These are phyloP conservation scores for Ctenomys sociabilis DNA, from an alignment of 2,113 vertebrate species.

Conservation along the genomic window DNA sequence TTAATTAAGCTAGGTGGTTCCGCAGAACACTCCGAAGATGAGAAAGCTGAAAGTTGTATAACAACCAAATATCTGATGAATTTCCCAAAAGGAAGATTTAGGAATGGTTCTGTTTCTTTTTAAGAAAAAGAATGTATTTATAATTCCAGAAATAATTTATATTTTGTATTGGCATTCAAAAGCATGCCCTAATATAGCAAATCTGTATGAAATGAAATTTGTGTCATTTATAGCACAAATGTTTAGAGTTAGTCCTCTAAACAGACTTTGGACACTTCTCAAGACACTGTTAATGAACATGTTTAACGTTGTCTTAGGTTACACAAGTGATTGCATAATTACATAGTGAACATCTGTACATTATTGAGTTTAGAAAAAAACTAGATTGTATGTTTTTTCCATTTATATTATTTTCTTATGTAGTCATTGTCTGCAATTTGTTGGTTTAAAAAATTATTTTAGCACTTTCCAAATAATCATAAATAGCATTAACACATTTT, in stretches of 20 bases:
- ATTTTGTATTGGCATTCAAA: background rate
- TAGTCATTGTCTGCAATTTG: background rate
- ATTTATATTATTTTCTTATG: background rate
- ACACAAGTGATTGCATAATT: background rate
- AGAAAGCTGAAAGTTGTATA: background rate
- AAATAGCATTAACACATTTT: background rate
- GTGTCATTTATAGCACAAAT: background rate
- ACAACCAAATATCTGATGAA: background rate
- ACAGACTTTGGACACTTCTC: background rate
- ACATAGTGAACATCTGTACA: background rate
- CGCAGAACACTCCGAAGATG: background rate
- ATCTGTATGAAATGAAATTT: background rate
- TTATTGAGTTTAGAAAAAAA: background rate
- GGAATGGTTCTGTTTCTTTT: background rate
- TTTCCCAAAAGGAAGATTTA: background rate
- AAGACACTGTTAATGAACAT: background rate
- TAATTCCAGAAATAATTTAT: background rate
- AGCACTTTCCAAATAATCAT: background rate
- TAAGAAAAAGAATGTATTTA: background rate
- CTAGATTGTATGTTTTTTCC: background rate
- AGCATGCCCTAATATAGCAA: background rate
- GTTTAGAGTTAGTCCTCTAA: background rate
- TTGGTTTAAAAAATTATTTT: background rate
- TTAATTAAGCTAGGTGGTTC: background rate
- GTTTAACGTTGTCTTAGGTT: constrained; percentile 7